phyloP scores from a whole-genome alignment of 1,140 invertebrate genomes.

The Apis cerana region DNA sequence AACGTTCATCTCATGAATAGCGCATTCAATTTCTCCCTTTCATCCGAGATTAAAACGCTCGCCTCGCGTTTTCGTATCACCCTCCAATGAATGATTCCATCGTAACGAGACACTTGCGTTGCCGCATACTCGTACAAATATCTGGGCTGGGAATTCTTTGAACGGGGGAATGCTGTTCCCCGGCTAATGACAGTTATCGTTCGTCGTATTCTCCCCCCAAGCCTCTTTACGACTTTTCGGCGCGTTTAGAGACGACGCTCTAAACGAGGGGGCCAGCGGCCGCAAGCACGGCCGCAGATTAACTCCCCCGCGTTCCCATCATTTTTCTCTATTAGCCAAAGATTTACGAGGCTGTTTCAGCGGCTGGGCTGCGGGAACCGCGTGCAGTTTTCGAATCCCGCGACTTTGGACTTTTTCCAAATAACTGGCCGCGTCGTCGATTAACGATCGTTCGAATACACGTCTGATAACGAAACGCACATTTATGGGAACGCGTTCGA shows the following conservation, averaged over 20 bases:
- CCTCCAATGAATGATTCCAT: too few relatives aligned
- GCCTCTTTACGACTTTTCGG: conserved; percentile 61
- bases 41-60: background rate
- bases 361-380: background rate
- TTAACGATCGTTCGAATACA: background rate
- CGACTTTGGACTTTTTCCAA: conserved; percentile 9
- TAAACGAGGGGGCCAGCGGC: conserved; percentile 33
- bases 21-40: background rate
- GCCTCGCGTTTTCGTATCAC: background rate
- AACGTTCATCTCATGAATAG: background rate
- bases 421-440: conserved; percentile 10
- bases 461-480: too few relatives aligned
- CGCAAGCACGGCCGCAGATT: conserved; percentile 43
- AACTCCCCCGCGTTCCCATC: conserved; percentile 46
- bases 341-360: conserved; percentile 46
- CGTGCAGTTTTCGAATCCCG: background rate
- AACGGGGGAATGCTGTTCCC: background rate
- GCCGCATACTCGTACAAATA: background rate
- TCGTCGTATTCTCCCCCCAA: conserved; percentile 46
- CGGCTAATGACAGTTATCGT: conserved; percentile 46
- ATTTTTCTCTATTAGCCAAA: conserved; percentile 61
- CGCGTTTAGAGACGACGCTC: conserved; percentile 50
- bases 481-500: too few relatives aligned
- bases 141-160: conserved; percentile 5
- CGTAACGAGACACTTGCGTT: background rate